Conservation (phyloP, 2,888 invertebrate species). For the Camponotus fellah region DNA sequence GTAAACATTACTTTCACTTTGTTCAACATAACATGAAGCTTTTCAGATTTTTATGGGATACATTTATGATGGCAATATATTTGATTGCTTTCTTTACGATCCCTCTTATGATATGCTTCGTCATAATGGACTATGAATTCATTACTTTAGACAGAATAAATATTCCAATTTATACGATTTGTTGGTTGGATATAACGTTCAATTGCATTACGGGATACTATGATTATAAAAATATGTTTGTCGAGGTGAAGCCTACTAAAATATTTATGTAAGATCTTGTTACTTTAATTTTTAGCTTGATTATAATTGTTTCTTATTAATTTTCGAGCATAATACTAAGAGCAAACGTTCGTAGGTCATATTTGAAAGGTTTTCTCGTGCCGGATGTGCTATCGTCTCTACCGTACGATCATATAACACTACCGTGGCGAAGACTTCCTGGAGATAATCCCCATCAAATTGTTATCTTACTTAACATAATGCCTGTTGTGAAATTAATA, state of each 20-base stretch:
- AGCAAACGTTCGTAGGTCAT: slow-evolving; percentile 68
- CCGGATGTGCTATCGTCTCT: slow-evolving; percentile 80
- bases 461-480: slow-evolving; percentile 73
- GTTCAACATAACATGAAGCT: background rate
- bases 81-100: slow-evolving; percentile 79
- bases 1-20: background rate
- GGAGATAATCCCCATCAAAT: slow-evolving; percentile 62
- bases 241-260: slow-evolving; percentile 73
- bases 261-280: slow-evolving; percentile 76
- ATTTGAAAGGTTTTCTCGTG: slow-evolving; percentile 75
- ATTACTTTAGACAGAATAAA: slow-evolving; percentile 76
- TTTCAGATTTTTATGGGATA: slow-evolving; percentile 81
- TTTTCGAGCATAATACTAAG: background rate
- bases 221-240: slow-evolving; percentile 59
- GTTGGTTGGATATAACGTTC: slow-evolving; percentile 80
- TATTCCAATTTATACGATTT: slow-evolving; percentile 77
- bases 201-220: slow-evolving; percentile 80
- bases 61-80: slow-evolving; percentile 78
- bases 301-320: background rate
- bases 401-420: slow-evolving; percentile 81
- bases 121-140: slow-evolving; percentile 77
- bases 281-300: background rate
- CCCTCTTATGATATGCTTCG: slow-evolving; percentile 80
- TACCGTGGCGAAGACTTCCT: slow-evolving; percentile 77
- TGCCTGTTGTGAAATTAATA: slow-evolving; percentile 79